Conservation (phyloP, 30 jellyfish, hydroid and myxozoan genomes). For the Pelagia noctiluca region DNA sequence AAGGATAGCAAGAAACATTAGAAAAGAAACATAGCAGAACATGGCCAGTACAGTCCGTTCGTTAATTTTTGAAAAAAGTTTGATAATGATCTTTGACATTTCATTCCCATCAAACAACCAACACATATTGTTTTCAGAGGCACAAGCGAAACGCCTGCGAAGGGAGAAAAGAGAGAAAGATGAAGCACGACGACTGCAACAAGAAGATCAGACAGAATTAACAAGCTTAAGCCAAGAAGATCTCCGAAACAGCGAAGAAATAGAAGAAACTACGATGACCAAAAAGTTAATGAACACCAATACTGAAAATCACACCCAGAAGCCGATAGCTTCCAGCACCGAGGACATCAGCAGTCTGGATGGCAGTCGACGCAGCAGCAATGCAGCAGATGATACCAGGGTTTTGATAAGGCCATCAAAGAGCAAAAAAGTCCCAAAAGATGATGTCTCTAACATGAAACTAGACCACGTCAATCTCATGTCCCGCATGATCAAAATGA, state of each 20-base stretch:
- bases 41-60: not conserved
- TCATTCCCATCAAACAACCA: not conserved
- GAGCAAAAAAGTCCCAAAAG: not conserved
- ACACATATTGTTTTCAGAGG: conserved; percentile 42
- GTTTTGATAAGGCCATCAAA: too few species aligned
- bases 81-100: not conserved
- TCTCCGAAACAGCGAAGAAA: not conserved
- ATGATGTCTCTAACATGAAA: not conserved
- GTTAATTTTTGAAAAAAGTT: not conserved
- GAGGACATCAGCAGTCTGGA: not conserved
- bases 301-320: not conserved
- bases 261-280: not conserved
- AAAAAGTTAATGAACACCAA: not conserved
- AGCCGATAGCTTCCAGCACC: not conserved
- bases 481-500: not conserved
- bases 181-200: not conserved
- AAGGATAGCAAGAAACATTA: too few species aligned
- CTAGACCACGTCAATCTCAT: not conserved
- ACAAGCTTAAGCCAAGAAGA: conserved; percentile 25
- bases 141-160: conserved; percentile 70
- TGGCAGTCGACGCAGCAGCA: conserved; percentile 8
- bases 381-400: not conserved
- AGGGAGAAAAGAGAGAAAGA: conserved; percentile 44
- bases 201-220: not conserved
- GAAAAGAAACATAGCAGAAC: too few species aligned